Percentiles rank a stretch among this genome's conserved stretches.
Evolutionary conservation across 2,797 vertebrate genomes (phyloP).

Genomic region (Falco concolor): DNA sequence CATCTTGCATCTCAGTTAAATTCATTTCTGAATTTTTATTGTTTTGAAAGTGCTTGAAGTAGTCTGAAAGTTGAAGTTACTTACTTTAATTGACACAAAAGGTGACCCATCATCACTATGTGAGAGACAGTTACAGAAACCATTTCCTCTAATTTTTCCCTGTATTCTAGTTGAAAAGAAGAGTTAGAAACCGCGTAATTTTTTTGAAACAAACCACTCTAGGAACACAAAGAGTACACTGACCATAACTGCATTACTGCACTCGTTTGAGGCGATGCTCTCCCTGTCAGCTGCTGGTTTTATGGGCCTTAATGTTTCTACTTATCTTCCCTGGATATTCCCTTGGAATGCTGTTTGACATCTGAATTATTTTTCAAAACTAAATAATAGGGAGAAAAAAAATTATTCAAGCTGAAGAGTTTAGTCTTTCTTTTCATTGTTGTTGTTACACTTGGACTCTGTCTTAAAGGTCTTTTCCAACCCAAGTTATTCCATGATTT

Average conservation of each 20-base stretch:
- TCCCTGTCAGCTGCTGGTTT: constrained; percentile 8
- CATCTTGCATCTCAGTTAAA: not conserved
- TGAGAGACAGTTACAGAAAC: not conserved
- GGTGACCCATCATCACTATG: not conserved
- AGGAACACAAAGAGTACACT: not conserved
- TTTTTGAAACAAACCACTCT: not conserved
- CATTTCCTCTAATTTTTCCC: not conserved
- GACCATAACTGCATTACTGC: not conserved
- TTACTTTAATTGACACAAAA: not conserved
- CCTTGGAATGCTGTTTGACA: constrained; percentile 8
- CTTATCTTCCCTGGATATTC: constrained; percentile 16
- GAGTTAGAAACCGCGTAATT: not conserved
- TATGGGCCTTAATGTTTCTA: not conserved
- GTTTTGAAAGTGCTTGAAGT: not conserved
- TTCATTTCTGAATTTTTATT: not conserved
- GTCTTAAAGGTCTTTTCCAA: no score
- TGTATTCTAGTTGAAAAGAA: not conserved
- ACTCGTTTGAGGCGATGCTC: not conserved
- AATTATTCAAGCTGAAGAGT: not conserved
- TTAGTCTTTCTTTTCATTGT: not conserved
- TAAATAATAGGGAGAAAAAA: not conserved
- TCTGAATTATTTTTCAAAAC: constrained; percentile 31
- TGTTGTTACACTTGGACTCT: not conserved
- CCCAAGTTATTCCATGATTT: no score
- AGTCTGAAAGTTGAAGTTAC: not conserved